A percentile compares a stretch with the other conserved stretches of the same genome.
phyloP scores from a whole-genome alignment of 2,797 vertebrate genomes.

The Anabacerthia variegaticeps region DNA sequence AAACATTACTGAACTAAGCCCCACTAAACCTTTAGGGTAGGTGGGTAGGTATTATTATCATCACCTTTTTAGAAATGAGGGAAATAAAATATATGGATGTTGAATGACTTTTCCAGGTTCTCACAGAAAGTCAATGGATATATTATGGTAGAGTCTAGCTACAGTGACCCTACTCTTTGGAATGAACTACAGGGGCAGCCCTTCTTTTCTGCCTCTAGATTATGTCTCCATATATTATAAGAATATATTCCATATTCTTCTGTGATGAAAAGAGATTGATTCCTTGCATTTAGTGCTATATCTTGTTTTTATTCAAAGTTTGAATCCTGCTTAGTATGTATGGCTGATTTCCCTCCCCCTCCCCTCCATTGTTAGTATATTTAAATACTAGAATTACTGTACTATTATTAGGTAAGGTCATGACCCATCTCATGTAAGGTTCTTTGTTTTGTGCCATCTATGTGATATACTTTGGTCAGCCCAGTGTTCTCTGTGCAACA shows the following conservation, averaged over 20 bases:
- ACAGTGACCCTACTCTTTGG: background rate
- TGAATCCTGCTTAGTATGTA: background rate
- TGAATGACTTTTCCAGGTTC: background rate
- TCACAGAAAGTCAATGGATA: background rate
- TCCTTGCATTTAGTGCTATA: background rate
- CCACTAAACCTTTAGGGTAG: background rate
- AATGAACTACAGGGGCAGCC: background rate
- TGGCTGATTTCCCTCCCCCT: background rate
- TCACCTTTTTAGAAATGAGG: background rate
- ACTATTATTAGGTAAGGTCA: background rate
- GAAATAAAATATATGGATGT: background rate
- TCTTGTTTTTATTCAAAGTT: background rate
- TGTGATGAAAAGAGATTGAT: background rate
- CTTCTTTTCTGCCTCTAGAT: background rate
- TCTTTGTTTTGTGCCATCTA: background rate
- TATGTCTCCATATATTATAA: background rate
- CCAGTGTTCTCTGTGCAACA: background rate
- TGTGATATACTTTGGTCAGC: background rate
- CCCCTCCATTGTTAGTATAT: background rate
- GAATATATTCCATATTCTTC: background rate
- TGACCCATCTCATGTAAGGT: background rate
- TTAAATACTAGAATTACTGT: background rate
- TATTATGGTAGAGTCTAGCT: background rate
- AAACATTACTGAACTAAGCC: background rate
- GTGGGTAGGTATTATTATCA: background rate